These are phyloP conservation scores for Ylistrum balloti DNA, from an alignment of 1,140 invertebrate species.

Conservation along the genomic window DNA sequence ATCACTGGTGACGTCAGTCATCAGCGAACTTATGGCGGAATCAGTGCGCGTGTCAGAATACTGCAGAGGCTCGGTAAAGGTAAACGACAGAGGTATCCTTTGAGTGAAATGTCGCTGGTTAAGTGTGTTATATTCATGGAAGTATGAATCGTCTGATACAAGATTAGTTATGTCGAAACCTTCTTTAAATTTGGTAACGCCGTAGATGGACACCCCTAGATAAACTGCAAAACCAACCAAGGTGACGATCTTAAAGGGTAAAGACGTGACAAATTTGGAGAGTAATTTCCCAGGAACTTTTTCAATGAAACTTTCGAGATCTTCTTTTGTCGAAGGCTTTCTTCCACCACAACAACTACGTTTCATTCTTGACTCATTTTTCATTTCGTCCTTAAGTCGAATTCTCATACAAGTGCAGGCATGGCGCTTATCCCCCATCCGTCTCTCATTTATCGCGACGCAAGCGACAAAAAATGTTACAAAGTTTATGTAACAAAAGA, in stretches of 20 bases:
- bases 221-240: neutral
- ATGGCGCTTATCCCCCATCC: conserved; percentile 92
- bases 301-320: neutral
- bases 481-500: conserved; percentile 97
- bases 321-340: neutral
- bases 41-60: neutral
- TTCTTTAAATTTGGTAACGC: neutral
- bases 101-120: neutral
- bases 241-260: neutral
- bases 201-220: neutral
- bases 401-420: conserved; percentile 86
- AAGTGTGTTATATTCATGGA: neutral
- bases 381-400: neutral
- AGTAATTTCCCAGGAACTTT: neutral
- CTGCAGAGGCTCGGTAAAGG: neutral
- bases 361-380: neutral
- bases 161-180: neutral
- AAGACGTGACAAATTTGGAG: neutral
- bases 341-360: neutral
- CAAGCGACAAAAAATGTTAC: conserved; percentile 96
- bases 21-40: neutral
- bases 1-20: neutral
- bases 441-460: conserved; percentile 94
- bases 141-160: neutral
- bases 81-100: neutral